Conservation (phyloP, 2,797 vertebrate species). For the Podargus strigoides region DNA sequence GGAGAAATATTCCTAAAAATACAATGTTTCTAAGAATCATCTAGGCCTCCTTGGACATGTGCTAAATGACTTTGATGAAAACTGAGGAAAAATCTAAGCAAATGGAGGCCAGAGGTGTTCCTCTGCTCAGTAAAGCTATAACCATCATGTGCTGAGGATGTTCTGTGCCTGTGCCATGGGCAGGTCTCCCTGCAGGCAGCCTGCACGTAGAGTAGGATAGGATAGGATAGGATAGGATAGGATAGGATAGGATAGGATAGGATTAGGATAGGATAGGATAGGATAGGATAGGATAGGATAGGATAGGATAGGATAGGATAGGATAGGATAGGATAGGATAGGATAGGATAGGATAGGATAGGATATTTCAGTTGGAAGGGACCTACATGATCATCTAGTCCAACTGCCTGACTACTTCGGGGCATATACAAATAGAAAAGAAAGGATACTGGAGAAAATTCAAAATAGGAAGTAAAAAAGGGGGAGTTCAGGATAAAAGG, state of each 20-base stretch:
- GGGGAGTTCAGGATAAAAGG: not conserved
- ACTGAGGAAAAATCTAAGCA: not conserved
- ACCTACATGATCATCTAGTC: rapidly evolving
- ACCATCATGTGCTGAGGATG: not conserved
- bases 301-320: not conserved
- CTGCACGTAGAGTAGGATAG: not conserved
- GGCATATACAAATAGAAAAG: not conserved
- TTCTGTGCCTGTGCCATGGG: not conserved
- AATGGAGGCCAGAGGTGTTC: not conserved
- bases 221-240: not conserved
- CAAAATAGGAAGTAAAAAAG: not conserved
- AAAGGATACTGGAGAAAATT: not conserved
- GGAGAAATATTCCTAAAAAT: not conserved
- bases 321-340: not conserved
- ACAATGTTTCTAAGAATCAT: not conserved
- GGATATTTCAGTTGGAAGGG: not conserved
- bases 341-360: not conserved
- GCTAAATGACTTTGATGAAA: not conserved
- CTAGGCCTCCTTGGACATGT: not conserved
- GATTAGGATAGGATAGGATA: not conserved
- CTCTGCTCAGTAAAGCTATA: not conserved
- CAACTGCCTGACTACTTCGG: not conserved
- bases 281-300: not conserved
- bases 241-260: not conserved
- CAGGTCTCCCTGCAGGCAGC: not conserved